Conservation (phyloP, 1,140 invertebrate species). For the Chelonus insularis region DNA sequence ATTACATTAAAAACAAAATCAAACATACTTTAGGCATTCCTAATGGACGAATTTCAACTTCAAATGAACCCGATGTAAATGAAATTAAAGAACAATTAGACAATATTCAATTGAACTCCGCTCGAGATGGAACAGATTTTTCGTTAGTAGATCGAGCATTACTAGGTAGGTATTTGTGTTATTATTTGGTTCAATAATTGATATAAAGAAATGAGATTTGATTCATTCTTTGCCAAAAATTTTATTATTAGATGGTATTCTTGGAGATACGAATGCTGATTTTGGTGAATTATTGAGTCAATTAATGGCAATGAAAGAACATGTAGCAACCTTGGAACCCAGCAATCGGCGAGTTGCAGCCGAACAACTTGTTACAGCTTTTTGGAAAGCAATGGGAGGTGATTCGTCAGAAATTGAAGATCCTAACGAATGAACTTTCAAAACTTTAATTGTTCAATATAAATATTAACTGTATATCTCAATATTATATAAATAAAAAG, state of each 20-base stretch:
- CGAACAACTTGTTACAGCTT: conserved; percentile 76
- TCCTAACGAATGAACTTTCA: conserved; percentile 41
- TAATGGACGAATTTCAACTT: conserved; percentile 22
- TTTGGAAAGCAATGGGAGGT: conserved; percentile 79
- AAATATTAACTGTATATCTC: not conserved
- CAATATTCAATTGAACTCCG: conserved; percentile 42
- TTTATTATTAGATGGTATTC: conserved; percentile 56
- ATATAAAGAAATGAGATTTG: too few relatives aligned
- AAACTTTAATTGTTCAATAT: not conserved
- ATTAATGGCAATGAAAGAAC: conserved; percentile 70
- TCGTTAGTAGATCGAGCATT: conserved; percentile 48
- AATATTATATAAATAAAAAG: too few relatives aligned
- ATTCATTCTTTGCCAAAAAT: too few relatives aligned
- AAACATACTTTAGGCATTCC: conserved; percentile 10
- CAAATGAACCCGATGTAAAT: conserved; percentile 35
- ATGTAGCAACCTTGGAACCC: conserved; percentile 65
- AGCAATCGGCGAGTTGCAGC: conserved; percentile 72
- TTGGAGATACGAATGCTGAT: conserved; percentile 59
- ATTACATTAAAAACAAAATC: too few relatives aligned
- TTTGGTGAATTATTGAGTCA: conserved; percentile 69
- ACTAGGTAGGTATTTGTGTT: too few relatives aligned
- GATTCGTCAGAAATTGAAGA: conserved; percentile 71
- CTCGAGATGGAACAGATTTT: conserved; percentile 38
- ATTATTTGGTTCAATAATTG: too few relatives aligned
- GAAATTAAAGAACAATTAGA: conserved; percentile 49